phyloP scores from a whole-genome alignment of 2,888 invertebrate species.

The Euspilapteryx auroguttella region DNA sequence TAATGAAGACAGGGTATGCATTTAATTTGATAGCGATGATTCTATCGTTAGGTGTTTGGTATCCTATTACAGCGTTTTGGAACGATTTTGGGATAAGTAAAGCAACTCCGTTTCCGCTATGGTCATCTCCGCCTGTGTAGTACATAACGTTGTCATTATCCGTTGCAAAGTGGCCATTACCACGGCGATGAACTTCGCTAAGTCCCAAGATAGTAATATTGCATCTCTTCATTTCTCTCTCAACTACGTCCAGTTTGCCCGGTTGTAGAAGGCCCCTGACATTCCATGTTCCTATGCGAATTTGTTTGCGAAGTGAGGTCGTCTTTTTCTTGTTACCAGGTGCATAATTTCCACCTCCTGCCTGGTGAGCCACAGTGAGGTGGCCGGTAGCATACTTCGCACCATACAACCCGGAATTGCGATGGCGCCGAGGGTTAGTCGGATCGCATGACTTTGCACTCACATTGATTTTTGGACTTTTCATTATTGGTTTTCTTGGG shows the following conservation, averaged over 20 bases:
- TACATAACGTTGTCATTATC: neutral
- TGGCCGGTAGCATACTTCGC: constrained; percentile 2
- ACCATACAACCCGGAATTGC: neutral
- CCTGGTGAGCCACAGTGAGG: neutral
- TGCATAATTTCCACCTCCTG: neutral
- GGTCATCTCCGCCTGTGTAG: neutral
- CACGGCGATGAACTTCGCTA: neutral
- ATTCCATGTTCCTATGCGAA: constrained; percentile 1
- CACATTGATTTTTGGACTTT: neutral
- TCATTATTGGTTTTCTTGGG: neutral
- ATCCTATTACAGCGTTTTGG: neutral
- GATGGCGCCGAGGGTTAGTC: neutral
- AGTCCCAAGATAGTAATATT: neutral
- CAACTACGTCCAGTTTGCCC: constrained; percentile 1
- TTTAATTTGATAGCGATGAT: neutral
- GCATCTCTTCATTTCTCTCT: neutral
- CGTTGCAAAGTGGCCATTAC: neutral
- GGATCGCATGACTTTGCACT: neutral
- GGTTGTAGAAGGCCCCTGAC: neutral
- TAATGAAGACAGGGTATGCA: neutral
- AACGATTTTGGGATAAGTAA: neutral
- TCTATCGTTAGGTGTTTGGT: neutral
- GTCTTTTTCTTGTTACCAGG: neutral
- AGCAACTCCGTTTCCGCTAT: constrained; percentile 1
- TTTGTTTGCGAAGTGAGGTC: neutral